Evolutionary conservation across 2,113 vertebrate genomes (phyloP).

Genomic region (Beaufortia kweichowensis): DNA sequence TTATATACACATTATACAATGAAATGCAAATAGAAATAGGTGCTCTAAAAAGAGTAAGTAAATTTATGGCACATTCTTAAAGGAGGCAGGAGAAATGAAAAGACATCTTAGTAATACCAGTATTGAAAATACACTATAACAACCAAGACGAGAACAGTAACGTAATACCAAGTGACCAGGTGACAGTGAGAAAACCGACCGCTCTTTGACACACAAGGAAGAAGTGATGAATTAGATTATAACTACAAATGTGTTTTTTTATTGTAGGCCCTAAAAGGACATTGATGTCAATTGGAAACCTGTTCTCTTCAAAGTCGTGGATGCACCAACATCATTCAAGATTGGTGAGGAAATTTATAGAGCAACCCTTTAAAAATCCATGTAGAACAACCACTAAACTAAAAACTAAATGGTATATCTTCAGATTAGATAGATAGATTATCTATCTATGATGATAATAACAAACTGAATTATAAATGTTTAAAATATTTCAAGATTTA

Average conservation of each 20-base stretch:
- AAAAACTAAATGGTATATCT: too few relatives aligned
- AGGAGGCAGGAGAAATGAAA: constrained; percentile 56
- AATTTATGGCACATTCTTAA: constrained; percentile 31
- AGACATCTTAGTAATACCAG: constrained; percentile 61
- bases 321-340: neutral
- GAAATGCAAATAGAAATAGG: neutral
- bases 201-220: neutral
- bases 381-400: too few relatives aligned
- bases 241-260: neutral
- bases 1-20: neutral
- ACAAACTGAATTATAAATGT: neutral
- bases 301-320: neutral
- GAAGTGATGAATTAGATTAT: neutral
- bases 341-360: neutral
- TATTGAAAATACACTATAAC: constrained; percentile 52
- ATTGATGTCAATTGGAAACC: neutral
- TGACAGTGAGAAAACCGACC: constrained; percentile 19
- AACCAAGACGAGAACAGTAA: constrained; percentile 59
- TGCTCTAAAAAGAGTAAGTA: neutral
- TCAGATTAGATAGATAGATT: too few relatives aligned
- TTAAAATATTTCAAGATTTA: neutral
- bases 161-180: constrained; percentile 52
- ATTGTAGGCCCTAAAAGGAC: neutral
- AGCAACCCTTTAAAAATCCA: too few relatives aligned
- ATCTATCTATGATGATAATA: too few relatives aligned